Conservation (phyloP, 2,888 invertebrate species). For the Chymomyza procnemis region DNA sequence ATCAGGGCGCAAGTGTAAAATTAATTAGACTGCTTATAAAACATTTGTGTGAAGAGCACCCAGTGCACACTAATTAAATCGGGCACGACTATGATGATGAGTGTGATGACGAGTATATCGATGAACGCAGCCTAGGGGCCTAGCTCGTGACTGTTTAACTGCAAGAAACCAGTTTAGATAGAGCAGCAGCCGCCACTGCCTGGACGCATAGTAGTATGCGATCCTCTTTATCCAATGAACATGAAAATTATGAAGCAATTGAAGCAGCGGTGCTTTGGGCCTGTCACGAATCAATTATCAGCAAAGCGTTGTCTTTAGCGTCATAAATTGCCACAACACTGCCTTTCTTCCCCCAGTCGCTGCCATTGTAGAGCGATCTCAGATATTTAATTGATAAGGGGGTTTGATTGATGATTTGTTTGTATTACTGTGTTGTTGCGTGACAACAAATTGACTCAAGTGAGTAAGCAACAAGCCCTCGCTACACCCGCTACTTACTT, state of each 20-base stretch:
- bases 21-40: conserved; percentile 49
- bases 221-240: not conserved
- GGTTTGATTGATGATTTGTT: conserved; percentile 71
- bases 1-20: conserved; percentile 15
- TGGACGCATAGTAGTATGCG: not conserved
- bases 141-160: conserved; percentile 8
- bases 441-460: conserved; percentile 62
- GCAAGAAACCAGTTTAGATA: conserved; percentile 36
- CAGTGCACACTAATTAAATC: conserved; percentile 41
- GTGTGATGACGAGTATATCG: not conserved
- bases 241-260: not conserved
- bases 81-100: not conserved
- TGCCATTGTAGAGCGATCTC: conserved; percentile 29
- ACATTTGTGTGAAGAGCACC: conserved; percentile 10
- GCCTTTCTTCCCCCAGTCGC: conserved; percentile 15
- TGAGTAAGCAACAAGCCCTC: conserved; percentile 28
- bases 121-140: not conserved
- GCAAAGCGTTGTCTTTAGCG: conserved; percentile 45
- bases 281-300: conserved; percentile 61
- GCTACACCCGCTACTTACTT: conserved; percentile 80
- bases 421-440: conserved; percentile 46
- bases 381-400: conserved; percentile 50
- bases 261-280: conserved; percentile 32
- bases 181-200: not conserved
- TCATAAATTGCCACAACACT: conserved; percentile 62